Conservation (phyloP, 2,113 vertebrate species). For the Pithys albifrons region DNA sequence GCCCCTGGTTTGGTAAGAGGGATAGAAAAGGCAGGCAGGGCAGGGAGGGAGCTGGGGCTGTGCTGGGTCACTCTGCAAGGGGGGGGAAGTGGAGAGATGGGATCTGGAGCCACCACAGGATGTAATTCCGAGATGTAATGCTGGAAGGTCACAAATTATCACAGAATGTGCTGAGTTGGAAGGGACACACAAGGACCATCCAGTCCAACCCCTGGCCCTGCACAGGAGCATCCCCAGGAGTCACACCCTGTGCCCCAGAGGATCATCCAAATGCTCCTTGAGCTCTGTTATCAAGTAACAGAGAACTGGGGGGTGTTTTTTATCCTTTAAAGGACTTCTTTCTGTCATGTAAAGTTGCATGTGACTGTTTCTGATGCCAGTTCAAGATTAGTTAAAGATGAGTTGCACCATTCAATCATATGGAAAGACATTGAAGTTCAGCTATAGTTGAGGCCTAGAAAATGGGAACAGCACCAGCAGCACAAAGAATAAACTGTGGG, state of each 20-base stretch:
- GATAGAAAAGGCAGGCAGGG: background rate
- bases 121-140: accelerated
- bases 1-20: background rate
- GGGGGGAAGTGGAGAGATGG: background rate
- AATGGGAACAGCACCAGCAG: background rate
- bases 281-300: background rate
- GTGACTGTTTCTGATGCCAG: background rate
- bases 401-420: background rate
- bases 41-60: background rate
- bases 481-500: background rate
- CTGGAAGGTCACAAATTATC: background rate
- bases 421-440: background rate
- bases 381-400: background rate
- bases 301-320: background rate
- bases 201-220: background rate
- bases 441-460: background rate
- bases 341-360: background rate
- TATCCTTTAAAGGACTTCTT: slow-evolving; percentile 4
- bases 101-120: background rate
- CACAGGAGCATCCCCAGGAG: background rate
- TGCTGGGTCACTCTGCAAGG: background rate
- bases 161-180: background rate
- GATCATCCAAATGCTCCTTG: background rate
- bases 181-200: background rate
- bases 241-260: background rate